A percentile compares a stretch with the other conserved stretches of the same genome.
Conservation (phyloP, 2,888 invertebrate genomes). For the Fragum whitleyi region DNA sequence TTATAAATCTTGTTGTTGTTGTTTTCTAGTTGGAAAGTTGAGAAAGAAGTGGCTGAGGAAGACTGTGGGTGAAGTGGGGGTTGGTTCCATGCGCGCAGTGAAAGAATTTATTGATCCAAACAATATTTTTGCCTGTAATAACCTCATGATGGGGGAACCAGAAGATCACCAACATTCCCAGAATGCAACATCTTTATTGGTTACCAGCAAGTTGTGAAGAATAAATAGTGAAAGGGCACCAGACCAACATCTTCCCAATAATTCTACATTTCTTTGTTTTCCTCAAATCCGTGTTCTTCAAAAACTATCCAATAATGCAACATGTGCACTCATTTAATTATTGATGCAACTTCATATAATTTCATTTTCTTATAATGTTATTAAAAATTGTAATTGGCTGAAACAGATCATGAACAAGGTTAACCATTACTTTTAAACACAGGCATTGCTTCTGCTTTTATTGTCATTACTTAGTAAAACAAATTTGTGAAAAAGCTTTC, state of each 20-base stretch:
- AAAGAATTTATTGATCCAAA: constrained; percentile 96
- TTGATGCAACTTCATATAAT: too few relatives aligned
- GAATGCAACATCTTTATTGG: background rate
- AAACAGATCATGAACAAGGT: too few relatives aligned
- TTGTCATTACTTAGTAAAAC: too few relatives aligned
- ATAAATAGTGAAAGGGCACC: background rate
- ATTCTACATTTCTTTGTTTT: background rate
- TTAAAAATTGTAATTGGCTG: too few relatives aligned
- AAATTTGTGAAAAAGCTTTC: too few relatives aligned
- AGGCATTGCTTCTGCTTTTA: too few relatives aligned
- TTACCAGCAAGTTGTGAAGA: constrained; percentile 24
- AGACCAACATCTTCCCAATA: background rate
- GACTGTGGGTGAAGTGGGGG: constrained; percentile 93
- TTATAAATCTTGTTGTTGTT: too few relatives aligned
- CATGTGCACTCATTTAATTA: too few relatives aligned
- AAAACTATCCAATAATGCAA: background rate
- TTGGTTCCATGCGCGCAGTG: constrained; percentile 91
- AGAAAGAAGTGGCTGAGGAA: constrained; percentile 94
- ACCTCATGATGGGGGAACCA: constrained; percentile 87
- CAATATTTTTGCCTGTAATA: constrained; percentile 96
- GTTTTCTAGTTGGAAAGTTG: constrained; percentile 91
- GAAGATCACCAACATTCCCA: constrained; percentile 39
- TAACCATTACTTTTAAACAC: too few relatives aligned
- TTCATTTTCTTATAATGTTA: too few relatives aligned
- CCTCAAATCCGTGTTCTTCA: background rate